Conservation (phyloP, 1,140 invertebrate genomes). For the Papilio dardanus region DNA sequence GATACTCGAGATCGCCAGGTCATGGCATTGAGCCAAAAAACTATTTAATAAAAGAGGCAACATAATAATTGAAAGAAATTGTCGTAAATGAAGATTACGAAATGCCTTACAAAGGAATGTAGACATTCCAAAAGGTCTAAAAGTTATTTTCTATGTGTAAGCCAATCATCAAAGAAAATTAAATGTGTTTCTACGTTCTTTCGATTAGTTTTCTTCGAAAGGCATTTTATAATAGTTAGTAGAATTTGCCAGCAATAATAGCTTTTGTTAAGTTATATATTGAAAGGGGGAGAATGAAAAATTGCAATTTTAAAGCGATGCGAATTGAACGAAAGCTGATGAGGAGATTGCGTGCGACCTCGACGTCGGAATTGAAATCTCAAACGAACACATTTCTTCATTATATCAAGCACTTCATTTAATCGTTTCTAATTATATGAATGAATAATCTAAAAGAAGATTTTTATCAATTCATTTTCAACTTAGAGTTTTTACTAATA, state of each 20-base stretch:
- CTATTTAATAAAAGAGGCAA: not conserved
- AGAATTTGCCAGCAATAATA: slow-evolving; percentile 20
- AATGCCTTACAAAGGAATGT: not conserved
- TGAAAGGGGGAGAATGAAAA: slow-evolving; percentile 26
- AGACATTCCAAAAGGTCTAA: not conserved
- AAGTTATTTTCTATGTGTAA: not conserved
- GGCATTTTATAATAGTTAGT: slow-evolving; percentile 6
- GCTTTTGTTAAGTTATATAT: slow-evolving; percentile 14
- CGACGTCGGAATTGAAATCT: slow-evolving; percentile 27
- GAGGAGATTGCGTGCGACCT: slow-evolving; percentile 26
- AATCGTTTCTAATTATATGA: slow-evolving; percentile 1
- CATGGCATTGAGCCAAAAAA: not conserved
- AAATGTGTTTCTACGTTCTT: not conserved
- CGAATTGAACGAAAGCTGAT: slow-evolving; percentile 33
- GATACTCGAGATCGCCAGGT: not conserved
- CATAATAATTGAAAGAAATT: not conserved
- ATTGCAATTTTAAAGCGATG: slow-evolving; percentile 37
- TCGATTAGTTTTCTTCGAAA: slow-evolving; percentile 29
- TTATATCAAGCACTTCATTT: slow-evolving; percentile 20
- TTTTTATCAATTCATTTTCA: not conserved
- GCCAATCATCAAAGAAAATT: not conserved
- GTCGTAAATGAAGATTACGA: not conserved
- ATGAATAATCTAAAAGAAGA: not conserved
- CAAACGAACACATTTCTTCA: slow-evolving; percentile 16
- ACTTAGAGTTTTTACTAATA: no score